These are phyloP conservation scores for Microchrysa polita DNA, from an alignment of 2,888 invertebrate species.

Conservation along the genomic window DNA sequence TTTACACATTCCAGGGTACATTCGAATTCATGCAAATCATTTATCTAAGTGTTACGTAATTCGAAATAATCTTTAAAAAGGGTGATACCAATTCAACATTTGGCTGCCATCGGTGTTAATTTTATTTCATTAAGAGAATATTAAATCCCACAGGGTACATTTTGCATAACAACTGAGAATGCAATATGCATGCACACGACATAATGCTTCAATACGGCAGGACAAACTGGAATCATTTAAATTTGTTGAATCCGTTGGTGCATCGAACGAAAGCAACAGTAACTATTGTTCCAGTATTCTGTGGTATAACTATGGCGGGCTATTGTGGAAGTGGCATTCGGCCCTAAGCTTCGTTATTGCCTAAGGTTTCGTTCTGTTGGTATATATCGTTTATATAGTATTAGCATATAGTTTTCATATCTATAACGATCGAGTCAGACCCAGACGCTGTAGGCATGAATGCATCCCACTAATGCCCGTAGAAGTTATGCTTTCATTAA, in stretches of 20 bases:
- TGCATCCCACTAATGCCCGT: too few relatives aligned
- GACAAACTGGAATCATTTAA: background rate
- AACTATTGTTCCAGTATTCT: too few relatives aligned
- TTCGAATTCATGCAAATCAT: background rate
- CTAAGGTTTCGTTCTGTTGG: background rate
- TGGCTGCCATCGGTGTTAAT: conserved; percentile 16
- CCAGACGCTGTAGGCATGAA: too few relatives aligned
- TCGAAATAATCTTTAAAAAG: conserved; percentile 13
- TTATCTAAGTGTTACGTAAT: background rate
- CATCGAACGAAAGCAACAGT: background rate
- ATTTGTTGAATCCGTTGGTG: background rate
- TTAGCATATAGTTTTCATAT: too few relatives aligned
- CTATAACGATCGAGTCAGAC: too few relatives aligned
- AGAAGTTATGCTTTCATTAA: conserved; percentile 1
- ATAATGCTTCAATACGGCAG: too few relatives aligned
- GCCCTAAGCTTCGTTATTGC: background rate
- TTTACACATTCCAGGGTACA: background rate
- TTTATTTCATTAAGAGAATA: conserved; percentile 13
- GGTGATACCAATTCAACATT: conserved; percentile 9
- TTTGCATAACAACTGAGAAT: background rate
- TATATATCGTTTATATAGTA: too few relatives aligned
- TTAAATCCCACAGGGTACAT: background rate
- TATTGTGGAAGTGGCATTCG: background rate
- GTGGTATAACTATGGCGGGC: too few relatives aligned
- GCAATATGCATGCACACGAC: background rate